phyloP scores from a whole-genome alignment of 2,888 invertebrate genomes.

The Exocentrus adspersus region DNA sequence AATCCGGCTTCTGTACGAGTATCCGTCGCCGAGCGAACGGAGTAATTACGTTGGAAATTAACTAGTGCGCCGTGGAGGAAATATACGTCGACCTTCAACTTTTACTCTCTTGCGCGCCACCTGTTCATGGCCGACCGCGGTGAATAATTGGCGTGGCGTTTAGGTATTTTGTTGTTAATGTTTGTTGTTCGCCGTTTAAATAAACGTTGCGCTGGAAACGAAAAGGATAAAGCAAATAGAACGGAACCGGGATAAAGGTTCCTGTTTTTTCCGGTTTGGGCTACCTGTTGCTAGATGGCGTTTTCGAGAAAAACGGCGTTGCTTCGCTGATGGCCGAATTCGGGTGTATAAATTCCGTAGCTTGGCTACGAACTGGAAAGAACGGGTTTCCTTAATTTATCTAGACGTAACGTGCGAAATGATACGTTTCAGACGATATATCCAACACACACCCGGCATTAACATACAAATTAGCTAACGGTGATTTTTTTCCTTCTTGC shows the following conservation, averaged over 20 bases:
- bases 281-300: too few relatives aligned
- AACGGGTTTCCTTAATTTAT: too few relatives aligned
- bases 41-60: slow-evolving; percentile 42
- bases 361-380: too few relatives aligned
- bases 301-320: too few relatives aligned
- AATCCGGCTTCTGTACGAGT: slow-evolving; percentile 40
- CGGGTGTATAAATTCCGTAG: too few relatives aligned
- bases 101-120: slow-evolving; percentile 42
- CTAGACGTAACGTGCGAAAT: not conserved
- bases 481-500: slow-evolving; percentile 9
- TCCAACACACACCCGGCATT: slow-evolving; percentile 7
- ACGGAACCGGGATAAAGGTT: too few relatives aligned
- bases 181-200: too few relatives aligned
- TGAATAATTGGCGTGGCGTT: slow-evolving; percentile 23
- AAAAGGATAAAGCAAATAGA: too few relatives aligned
- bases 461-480: slow-evolving; percentile 14
- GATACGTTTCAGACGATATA: not conserved
- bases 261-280: too few relatives aligned
- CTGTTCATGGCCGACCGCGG: slow-evolving; percentile 31
- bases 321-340: too few relatives aligned
- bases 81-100: slow-evolving; percentile 45
- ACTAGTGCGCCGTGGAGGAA: slow-evolving; percentile 32
- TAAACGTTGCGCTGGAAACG: too few relatives aligned
- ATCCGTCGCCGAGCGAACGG: slow-evolving; percentile 37
- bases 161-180: slow-evolving; percentile 3